Evolutionary conservation across 2,888 invertebrate species (phyloP), one percentile per base, ranked within the genome.

Genomic region (Yponomeuta plumbellus): DNA sequence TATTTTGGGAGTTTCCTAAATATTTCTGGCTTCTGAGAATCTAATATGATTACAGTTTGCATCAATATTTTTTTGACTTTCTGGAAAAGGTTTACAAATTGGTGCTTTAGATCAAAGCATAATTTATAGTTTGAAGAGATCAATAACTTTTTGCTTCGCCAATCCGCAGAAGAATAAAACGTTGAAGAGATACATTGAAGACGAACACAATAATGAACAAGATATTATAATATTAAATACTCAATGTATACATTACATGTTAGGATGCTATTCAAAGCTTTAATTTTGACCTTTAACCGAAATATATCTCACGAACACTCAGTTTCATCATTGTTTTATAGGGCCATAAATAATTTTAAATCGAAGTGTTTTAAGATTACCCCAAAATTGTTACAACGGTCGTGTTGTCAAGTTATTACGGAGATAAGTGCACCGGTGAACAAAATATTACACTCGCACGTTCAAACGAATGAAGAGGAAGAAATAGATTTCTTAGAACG

Each of bases 401-500:
- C 13, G 44, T 52, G 44, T 52, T 17, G 44, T 52, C 44, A 17
- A 52, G 44, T 52, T 17, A 52, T 52, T 52, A 52, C 44, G 44
- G 17, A 17, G 13, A 52, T 52, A 52, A 17, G 34, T 34, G 6
- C 17, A 52, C 44, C 44, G 44, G 17, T 17, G 17, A 52, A 52
- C 44, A 17, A 17, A 52, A 52, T 13, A 52, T 17, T 17, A 17
- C 2, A 52, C 17, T 52, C 3, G 44, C 44, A 34, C 44, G 17
- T 13, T 52, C 44, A 52, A 52, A 52, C 44, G 17, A 52, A 65
- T 57, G 58, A 26, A 65, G 39, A 67, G 69, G 68, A 71, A 82
- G 82, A 81, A 79, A 80, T 80, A 79, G 74, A 78, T 78, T 88
- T 87, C 88, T 71, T 68, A 80, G 88, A 86, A 89, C 71, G 74